These are phyloP conservation scores for Nothoprocta perdicaria DNA, from an alignment of 2,113 vertebrate species.

Conservation along the genomic window DNA sequence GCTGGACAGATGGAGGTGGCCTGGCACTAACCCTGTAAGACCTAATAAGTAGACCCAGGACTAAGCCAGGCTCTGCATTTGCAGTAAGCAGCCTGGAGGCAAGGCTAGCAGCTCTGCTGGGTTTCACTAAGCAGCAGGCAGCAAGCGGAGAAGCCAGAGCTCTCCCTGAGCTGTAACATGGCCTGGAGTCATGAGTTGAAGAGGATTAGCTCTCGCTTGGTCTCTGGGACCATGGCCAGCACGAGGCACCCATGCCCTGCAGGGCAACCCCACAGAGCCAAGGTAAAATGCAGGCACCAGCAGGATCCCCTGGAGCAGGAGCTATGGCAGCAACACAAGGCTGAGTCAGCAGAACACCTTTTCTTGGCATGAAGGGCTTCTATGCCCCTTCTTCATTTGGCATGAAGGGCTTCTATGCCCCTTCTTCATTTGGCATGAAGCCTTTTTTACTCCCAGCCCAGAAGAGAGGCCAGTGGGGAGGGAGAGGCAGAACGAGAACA, in stretches of 20 bases:
- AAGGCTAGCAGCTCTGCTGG: neutral
- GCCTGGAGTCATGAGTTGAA: neutral
- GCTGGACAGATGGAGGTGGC: neutral
- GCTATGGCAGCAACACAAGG: neutral
- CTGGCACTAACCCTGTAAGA: neutral
- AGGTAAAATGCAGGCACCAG: neutral
- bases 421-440: conserved; percentile 22
- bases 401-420: neutral
- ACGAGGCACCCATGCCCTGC: neutral
- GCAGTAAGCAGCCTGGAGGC: neutral
- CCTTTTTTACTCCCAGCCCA: neutral
- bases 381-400: neutral
- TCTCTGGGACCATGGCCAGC: neutral
- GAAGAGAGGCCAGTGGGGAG: conserved; percentile 23
- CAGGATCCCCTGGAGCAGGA: neutral
- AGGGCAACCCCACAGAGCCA: neutral
- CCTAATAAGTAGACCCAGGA: neutral
- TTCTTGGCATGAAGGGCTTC: neutral
- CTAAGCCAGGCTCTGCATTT: neutral
- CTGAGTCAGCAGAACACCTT: conserved; percentile 3
- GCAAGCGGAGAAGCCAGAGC: neutral
- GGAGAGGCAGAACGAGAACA: conserved; percentile 12
- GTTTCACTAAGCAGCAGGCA: neutral
- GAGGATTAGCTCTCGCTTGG: neutral
- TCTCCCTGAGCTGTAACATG: neutral